phyloP scores from a whole-genome alignment of 2,797 vertebrate genomes.

The Parambassis ranga region DNA sequence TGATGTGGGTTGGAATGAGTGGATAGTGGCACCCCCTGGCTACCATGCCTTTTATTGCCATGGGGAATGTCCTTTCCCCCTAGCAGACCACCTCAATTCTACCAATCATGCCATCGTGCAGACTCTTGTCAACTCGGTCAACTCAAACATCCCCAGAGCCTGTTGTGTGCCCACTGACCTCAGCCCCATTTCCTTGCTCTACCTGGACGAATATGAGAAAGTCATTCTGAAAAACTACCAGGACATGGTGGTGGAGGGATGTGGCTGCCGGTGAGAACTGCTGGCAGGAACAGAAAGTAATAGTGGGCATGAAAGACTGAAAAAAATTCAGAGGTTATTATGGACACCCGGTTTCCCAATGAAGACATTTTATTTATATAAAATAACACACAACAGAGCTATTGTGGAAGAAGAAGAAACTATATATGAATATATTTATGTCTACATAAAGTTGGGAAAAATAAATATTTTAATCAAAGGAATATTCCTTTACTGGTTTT shows the following conservation, averaged over 20 bases:
- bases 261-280: conserved; percentile 90
- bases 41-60: conserved; percentile 99
- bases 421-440: conserved; percentile 99
- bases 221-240: conserved; percentile 99
- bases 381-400: conserved; percentile 88
- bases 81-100: conserved; percentile 98
- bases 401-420: conserved; percentile 92
- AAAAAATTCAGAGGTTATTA: conserved; percentile 72
- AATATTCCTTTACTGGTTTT: conserved; percentile 97
- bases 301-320: conserved; percentile 43
- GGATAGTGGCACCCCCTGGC: conserved; percentile 98
- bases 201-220: conserved; percentile 98
- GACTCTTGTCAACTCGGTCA: conserved; percentile 98
- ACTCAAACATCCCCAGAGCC: conserved; percentile 96
- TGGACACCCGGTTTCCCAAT: conserved; percentile 96
- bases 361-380: conserved; percentile 99
- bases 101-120: conserved; percentile 99
- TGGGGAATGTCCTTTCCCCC: conserved; percentile 95
- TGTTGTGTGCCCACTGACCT: conserved; percentile 98
- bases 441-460: conserved; percentile 93
- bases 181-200: conserved; percentile 97
- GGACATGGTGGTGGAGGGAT: conserved; percentile 99
- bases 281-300: not conserved
- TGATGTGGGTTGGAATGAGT: conserved; percentile 99
- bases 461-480: conserved; percentile 99